phyloP scores from a whole-genome alignment of 2,888 invertebrate genomes.

The Atherix ibis region DNA sequence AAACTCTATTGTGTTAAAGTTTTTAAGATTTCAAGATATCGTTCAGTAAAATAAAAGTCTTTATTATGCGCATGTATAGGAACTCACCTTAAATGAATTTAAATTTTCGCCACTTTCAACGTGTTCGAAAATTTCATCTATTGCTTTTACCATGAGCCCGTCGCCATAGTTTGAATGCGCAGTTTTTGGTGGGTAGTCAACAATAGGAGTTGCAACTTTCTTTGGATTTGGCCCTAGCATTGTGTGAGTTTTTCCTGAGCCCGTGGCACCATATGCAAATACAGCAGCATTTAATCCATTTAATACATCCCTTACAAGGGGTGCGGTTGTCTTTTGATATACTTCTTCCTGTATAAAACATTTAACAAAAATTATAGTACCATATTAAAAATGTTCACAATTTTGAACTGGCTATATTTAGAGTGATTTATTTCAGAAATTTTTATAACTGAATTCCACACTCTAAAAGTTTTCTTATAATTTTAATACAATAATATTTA shows the following conservation, averaged over 20 bases:
- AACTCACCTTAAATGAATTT: conserved; percentile 21
- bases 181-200: conserved; percentile 15
- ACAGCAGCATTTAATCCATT: conserved; percentile 88
- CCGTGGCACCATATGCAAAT: conserved; percentile 58
- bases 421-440: too few species aligned
- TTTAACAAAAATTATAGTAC: too few species aligned
- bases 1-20: too few species aligned
- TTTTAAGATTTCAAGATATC: too few species aligned
- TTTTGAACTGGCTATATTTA: too few species aligned
- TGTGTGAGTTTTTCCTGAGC: conserved; percentile 33
- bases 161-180: conserved; percentile 20
- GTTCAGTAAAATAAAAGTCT: too few species aligned
- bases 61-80: too few species aligned
- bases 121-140: conserved; percentile 31
- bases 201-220: conserved; percentile 19
- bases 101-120: conserved; percentile 26
- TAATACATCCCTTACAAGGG: conserved; percentile 72
- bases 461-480: too few species aligned
- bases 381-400: too few species aligned
- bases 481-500: too few species aligned
- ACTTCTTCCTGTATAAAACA: conserved; percentile 46
- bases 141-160: conserved; percentile 32
- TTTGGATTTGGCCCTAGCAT: conserved; percentile 32
- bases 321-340: conserved; percentile 71
- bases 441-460: too few species aligned